Conservation (phyloP, 1,140 invertebrate species). For the Cherax destructor region DNA sequence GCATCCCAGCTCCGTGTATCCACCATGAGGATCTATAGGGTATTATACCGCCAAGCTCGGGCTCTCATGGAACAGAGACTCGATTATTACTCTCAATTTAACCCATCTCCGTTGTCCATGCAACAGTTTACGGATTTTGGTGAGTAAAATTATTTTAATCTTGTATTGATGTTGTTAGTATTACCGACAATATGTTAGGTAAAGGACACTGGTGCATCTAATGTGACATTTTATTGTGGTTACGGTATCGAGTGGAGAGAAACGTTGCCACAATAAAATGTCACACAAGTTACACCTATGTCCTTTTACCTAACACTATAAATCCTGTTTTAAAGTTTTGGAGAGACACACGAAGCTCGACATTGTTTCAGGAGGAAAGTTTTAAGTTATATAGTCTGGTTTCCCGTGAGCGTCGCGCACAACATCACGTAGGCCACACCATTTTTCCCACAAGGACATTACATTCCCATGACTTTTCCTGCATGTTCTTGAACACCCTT, state of each 20-base stretch:
- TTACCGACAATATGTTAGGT: background rate
- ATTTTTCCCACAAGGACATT: background rate
- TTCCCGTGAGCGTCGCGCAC: too few species aligned
- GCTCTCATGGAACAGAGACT: conserved; percentile 81
- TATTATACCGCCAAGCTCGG: conserved; percentile 66
- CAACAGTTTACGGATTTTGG: conserved; percentile 99
- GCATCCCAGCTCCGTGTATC: conserved; percentile 5
- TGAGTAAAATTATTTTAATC: conserved; percentile 79
- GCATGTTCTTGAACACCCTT: too few species aligned
- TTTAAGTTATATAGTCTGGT: too few species aligned
- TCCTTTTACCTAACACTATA: too few species aligned
- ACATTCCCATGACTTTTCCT: too few species aligned
- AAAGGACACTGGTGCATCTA: too few species aligned
- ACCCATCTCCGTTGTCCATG: conserved; percentile 95
- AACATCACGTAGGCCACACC: conserved; percentile 1
- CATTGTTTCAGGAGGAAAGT: too few species aligned
- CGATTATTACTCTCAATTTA: conserved; percentile 96
- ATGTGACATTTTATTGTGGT: too few species aligned
- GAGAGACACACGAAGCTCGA: background rate
- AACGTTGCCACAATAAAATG: too few species aligned
- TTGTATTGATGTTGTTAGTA: background rate
- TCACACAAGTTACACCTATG: too few species aligned
- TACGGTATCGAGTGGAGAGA: too few species aligned
- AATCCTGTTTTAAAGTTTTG: background rate
- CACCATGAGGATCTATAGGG: conserved; percentile 70